phyloP scores from a whole-genome alignment of 1,140 invertebrate genomes.

The Yoshiicerus persimilis region DNA sequence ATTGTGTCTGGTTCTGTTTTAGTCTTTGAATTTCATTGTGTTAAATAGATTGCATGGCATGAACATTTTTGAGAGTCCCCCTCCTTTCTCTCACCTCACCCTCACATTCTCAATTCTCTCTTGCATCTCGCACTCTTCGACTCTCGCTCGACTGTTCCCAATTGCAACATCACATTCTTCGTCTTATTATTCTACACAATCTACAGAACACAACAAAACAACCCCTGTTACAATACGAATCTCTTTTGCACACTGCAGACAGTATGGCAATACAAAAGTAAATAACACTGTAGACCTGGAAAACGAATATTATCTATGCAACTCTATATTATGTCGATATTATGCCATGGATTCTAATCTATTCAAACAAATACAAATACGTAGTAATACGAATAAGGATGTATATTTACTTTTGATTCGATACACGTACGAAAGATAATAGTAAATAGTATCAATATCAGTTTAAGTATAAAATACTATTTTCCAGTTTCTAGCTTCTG shows the following conservation, averaged over 20 bases:
- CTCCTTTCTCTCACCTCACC: conserved; percentile 17
- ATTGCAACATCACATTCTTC: conserved; percentile 16
- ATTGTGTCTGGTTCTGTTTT: background rate
- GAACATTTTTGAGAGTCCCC: background rate
- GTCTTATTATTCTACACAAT: background rate
- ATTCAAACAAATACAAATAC: background rate
- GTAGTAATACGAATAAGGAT: too few species aligned
- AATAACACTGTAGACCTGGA: background rate
- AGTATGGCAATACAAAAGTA: background rate
- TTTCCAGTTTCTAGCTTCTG: too few species aligned
- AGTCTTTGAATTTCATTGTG: background rate
- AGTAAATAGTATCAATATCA: too few species aligned
- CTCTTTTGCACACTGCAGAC: background rate
- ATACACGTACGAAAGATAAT: too few species aligned
- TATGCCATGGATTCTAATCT: background rate
- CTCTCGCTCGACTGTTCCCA: background rate
- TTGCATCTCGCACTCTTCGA: background rate
- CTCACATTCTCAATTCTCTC: background rate
- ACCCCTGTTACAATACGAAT: background rate
- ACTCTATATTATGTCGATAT: too few species aligned
- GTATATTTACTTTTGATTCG: too few species aligned
- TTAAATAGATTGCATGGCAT: background rate
- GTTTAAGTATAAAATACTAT: too few species aligned
- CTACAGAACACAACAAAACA: conserved; percentile 5
- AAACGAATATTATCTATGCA: background rate